phyloP scores from a whole-genome alignment of 2,797 vertebrate genomes.

The Coregonus ussuriensis region DNA sequence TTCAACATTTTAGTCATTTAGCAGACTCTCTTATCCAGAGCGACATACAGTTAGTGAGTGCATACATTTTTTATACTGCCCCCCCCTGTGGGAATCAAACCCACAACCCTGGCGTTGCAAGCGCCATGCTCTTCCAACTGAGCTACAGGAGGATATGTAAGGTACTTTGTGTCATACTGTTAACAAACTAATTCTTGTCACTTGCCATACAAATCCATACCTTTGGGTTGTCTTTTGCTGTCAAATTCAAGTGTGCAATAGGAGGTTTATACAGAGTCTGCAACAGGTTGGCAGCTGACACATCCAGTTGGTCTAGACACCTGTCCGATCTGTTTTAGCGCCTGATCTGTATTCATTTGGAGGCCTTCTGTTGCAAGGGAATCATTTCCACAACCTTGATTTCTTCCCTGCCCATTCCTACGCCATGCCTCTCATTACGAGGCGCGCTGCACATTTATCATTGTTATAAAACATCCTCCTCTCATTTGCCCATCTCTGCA shows the following conservation, averaged over 20 bases:
- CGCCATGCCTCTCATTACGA: neutral
- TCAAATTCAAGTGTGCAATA: neutral
- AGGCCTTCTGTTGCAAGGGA: neutral
- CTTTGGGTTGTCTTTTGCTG: neutral
- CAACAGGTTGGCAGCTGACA: neutral
- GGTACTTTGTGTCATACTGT: neutral
- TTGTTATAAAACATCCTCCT: conserved; percentile 14
- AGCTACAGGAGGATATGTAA: neutral
- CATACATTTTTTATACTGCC: too few species aligned
- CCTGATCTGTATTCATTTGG: conserved; percentile 13
- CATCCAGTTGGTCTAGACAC: neutral
- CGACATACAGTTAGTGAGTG: too few species aligned
- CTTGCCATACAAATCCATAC: neutral
- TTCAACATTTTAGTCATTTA: too few species aligned
- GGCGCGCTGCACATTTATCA: conserved; percentile 10
- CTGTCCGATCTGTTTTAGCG: conserved; percentile 1
- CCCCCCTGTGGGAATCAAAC: too few species aligned
- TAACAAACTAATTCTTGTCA: neutral
- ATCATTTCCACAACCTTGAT: neutral
- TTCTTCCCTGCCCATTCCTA: neutral
- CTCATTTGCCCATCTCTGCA: neutral
- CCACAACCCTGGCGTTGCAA: too few species aligned
- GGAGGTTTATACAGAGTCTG: neutral
- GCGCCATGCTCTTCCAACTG: too few species aligned
- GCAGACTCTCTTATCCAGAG: too few species aligned